phyloP scores from a whole-genome alignment of 1,140 invertebrate genomes.

The Trichonephila clavipes region DNA sequence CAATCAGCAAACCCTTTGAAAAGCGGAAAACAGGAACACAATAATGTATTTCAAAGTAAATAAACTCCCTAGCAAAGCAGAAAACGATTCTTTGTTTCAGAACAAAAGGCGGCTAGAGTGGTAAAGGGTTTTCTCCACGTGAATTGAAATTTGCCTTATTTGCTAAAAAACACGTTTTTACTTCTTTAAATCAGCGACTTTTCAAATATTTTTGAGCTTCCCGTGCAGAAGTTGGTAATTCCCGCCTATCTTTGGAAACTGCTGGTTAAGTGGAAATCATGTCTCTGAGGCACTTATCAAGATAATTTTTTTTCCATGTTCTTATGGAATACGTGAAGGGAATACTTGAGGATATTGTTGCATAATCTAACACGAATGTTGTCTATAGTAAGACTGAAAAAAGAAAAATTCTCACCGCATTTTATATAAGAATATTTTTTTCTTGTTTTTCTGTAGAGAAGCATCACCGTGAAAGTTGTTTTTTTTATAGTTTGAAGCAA shows the following conservation, averaged over 20 bases:
- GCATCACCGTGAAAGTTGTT: too few relatives aligned
- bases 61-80: neutral
- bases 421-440: too few relatives aligned
- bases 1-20: neutral
- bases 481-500: too few relatives aligned
- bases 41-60: slow-evolving; percentile 4
- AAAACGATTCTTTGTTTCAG: neutral
- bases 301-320: neutral
- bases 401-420: neutral
- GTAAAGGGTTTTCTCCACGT: neutral
- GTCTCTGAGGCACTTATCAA: neutral
- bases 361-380: neutral
- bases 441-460: too few relatives aligned
- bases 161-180: neutral
- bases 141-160: slow-evolving; percentile 38
- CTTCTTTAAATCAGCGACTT: neutral
- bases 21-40: neutral
- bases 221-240: neutral
- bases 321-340: neutral
- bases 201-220: neutral
- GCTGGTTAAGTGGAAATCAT: slow-evolving; percentile 22
- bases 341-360: neutral
- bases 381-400: neutral
- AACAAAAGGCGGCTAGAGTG: neutral
- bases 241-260: neutral